Evolutionary conservation across 2,797 vertebrate genomes (phyloP).

Genomic region (Sebastes hopkinsi): DNA sequence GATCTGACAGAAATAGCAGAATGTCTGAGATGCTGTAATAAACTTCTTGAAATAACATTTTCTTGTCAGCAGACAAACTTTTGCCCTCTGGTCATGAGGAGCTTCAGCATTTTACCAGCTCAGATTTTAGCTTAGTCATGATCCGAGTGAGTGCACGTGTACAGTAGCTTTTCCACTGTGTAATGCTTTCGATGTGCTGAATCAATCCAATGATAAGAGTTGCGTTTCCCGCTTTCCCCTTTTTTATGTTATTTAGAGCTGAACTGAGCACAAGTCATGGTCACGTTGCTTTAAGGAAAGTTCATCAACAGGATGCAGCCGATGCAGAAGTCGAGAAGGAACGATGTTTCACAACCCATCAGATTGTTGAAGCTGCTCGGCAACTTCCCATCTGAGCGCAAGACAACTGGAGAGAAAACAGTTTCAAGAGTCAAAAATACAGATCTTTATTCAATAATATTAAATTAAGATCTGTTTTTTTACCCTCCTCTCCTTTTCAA

Average conservation of each 20-base stretch:
- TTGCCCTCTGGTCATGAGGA: background rate
- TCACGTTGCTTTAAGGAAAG: constrained; percentile 59
- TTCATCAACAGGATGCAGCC: constrained; percentile 73
- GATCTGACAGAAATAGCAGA: background rate
- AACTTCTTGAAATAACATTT: constrained; percentile 5
- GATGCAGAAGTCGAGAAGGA: constrained; percentile 66
- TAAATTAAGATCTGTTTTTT: constrained; percentile 33
- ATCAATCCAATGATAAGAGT: constrained; percentile 29
- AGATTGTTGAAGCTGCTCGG: constrained; percentile 37
- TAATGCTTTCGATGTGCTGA: constrained; percentile 70
- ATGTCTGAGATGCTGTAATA: background rate
- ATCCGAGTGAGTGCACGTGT: constrained; percentile 19
- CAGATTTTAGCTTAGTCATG: constrained; percentile 60
- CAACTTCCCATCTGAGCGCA: constrained; percentile 54
- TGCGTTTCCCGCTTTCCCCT: constrained; percentile 54
- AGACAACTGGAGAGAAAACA: constrained; percentile 17
- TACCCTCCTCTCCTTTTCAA: background rate
- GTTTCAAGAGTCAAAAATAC: constrained; percentile 14
- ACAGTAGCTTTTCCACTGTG: constrained; percentile 60
- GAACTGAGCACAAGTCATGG: constrained; percentile 44
- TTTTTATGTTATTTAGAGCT: constrained; percentile 38
- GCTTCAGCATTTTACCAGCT: background rate
- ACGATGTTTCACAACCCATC: constrained; percentile 57
- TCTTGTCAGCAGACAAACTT: constrained; percentile 17
- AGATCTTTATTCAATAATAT: constrained; percentile 2